Base-by-base conservation (phyloP, 2,797 vertebrate species). In the Ispidina picta region DNA sequence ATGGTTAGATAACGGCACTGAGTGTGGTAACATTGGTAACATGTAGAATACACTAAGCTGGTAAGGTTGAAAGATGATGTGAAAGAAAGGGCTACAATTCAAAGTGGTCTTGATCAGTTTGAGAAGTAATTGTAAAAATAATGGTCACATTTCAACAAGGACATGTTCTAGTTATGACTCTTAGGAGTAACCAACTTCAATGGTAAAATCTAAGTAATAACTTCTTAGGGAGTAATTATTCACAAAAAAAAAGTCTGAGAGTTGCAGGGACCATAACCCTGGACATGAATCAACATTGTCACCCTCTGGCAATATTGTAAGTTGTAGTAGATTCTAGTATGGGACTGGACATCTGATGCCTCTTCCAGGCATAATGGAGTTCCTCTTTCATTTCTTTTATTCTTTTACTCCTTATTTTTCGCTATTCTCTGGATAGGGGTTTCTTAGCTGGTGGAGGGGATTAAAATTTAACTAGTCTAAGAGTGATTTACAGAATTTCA, bases 401-500 rank as follows among this genome's bases (percentile, higher is more conserved):
- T 14, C 8, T 77, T 65, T 83, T 77, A 74, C 5, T 94, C 15
- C 15, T 56, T 58, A 13, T 9, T 63, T 81, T 63, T 48, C 26
- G 8, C 29, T 66, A 3, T 81, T 88, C 5, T 60, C 20, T 66
- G n/a, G 12, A 49, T 52, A 26, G 16, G 23, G 28, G 46, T 86
- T 81, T 83, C n/a, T 23, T 68, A 60, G 52, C 20, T 37, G 22
- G 3, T 1, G 1, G 15, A 4, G 0, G 9, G 15, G 6, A 63
- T 81, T 46, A 75, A 56, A 72, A 29, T 81, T 64, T 44, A 76
- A 26, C 23, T 66, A 83, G 84, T 62, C 39, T 29, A 46, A 28
- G 12, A 33, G 15, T 49, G 19, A 25, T 59, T 58, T 48, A 39
- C 8, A 51, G 68, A 81, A 43, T n/a, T 78, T 83, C 7, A 22